phyloP scores from a whole-genome alignment of 2,113 vertebrate genomes.

The Tiliqua scincoides region DNA sequence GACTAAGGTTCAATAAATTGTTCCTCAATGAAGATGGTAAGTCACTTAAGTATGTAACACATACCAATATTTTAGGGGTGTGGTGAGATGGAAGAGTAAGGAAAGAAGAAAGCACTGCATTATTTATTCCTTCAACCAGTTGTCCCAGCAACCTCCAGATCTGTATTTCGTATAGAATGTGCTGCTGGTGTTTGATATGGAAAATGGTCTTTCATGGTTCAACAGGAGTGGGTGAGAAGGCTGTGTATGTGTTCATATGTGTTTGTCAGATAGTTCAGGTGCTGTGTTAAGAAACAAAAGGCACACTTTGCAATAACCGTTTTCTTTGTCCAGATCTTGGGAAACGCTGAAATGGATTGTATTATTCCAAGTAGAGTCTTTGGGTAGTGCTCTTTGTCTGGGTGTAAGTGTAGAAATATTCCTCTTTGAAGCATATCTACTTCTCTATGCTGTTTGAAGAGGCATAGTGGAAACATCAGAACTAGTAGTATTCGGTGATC shows the following conservation, averaged over 20 bases:
- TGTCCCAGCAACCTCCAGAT: neutral
- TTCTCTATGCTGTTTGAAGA: neutral
- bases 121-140: too few relatives aligned
- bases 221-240: neutral
- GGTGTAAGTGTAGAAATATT: neutral
- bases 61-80: neutral
- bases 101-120: neutral
- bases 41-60: slow-evolving; percentile 37
- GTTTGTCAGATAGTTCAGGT: neutral
- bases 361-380: neutral
- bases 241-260: neutral
- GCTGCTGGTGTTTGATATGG: neutral
- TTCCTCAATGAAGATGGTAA: slow-evolving; percentile 98
- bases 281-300: too few relatives aligned
- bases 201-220: neutral
- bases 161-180: neutral
- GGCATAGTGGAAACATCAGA: neutral
- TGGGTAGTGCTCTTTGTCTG: neutral
- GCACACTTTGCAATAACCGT: neutral
- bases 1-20: slow-evolving; percentile 96
- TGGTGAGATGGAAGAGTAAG: neutral
- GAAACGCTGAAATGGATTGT: neutral
- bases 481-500: neutral
- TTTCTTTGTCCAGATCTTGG: neutral
- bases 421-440: neutral